phyloP scores from a whole-genome alignment of 2,888 invertebrate species.

The Pollenia amentaria region DNA sequence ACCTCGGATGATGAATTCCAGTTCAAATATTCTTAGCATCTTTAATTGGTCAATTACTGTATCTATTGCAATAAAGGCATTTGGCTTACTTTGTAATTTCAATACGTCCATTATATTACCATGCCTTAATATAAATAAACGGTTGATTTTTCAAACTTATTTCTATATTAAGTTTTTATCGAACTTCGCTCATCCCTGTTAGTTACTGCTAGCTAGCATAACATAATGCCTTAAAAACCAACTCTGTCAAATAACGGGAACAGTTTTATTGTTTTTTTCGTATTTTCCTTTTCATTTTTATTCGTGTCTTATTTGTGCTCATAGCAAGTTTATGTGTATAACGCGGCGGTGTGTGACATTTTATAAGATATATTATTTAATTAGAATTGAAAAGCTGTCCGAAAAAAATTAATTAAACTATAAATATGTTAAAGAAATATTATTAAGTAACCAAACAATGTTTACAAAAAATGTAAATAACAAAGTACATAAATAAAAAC shows the following conservation, averaged over 20 bases:
- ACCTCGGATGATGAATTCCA: too few relatives aligned
- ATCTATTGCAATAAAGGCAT: too few relatives aligned
- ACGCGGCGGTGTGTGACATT: conserved; percentile 59
- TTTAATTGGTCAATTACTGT: too few relatives aligned
- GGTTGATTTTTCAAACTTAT: neutral
- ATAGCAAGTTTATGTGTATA: conserved; percentile 59
- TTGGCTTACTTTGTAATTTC: too few relatives aligned
- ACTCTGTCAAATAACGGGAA: conserved; percentile 25
- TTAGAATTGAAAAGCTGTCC: conserved; percentile 45
- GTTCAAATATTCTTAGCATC: too few relatives aligned
- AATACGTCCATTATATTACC: too few relatives aligned
- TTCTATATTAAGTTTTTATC: neutral
- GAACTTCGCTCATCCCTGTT: too few relatives aligned
- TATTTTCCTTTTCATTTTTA: conserved; percentile 40
- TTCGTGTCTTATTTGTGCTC: conserved; percentile 56
- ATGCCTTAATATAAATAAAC: neutral
- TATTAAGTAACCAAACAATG: neutral
- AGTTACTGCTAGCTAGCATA: too few relatives aligned
- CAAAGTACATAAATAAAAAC: neutral
- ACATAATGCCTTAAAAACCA: neutral
- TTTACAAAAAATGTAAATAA: neutral
- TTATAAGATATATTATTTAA: conserved; percentile 19
- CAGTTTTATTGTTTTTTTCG: conserved; percentile 60
- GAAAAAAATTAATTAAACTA: conserved; percentile 52
- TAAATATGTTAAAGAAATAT: conserved; percentile 4